Conservation (phyloP, 2,888 invertebrate genomes). For the Scrobipalpa atriplicella region DNA sequence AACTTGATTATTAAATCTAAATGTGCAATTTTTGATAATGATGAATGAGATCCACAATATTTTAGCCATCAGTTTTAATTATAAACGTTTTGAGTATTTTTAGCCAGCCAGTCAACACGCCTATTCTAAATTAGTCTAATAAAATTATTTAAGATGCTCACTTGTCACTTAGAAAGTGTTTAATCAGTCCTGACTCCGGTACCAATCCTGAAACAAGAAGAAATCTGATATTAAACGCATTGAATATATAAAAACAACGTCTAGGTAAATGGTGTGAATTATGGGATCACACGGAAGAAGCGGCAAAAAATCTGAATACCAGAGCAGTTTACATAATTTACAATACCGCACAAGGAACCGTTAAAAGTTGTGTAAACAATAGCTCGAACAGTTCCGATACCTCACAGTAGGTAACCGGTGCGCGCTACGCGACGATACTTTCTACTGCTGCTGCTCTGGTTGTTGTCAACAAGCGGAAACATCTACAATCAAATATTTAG, state of each 20-base stretch:
- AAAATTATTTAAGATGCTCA: not conserved
- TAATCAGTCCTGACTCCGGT: not conserved
- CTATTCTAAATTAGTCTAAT: not conserved
- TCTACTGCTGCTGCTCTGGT: slow-evolving; percentile 52
- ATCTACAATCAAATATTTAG: slow-evolving; percentile 19
- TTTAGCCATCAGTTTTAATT: too few species aligned
- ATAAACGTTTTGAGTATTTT: too few species aligned
- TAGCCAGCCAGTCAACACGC: too few species aligned
- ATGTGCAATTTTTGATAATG: too few species aligned
- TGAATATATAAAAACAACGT: not conserved
- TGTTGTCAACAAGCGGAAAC: slow-evolving; percentile 16
- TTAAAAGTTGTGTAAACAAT: slow-evolving; percentile 42
- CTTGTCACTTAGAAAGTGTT: slow-evolving; percentile 2
- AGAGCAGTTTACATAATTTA: slow-evolving; percentile 21
- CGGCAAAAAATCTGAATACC: slow-evolving; percentile 9
- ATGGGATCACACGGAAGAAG: slow-evolving; percentile 19
- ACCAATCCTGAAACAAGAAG: slow-evolving; percentile 22
- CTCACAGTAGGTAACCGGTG: slow-evolving; percentile 39
- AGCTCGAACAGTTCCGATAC: slow-evolving; percentile 34
- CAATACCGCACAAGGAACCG: slow-evolving; percentile 36
- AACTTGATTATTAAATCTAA: too few species aligned
- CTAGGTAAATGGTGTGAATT: slow-evolving; percentile 18
- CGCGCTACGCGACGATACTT: slow-evolving; percentile 57
- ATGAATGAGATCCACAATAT: too few species aligned
- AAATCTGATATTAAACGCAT: not conserved